These are phyloP conservation scores for Butorides virescens DNA, from an alignment of 2,113 vertebrate species.

Conservation along the genomic window DNA sequence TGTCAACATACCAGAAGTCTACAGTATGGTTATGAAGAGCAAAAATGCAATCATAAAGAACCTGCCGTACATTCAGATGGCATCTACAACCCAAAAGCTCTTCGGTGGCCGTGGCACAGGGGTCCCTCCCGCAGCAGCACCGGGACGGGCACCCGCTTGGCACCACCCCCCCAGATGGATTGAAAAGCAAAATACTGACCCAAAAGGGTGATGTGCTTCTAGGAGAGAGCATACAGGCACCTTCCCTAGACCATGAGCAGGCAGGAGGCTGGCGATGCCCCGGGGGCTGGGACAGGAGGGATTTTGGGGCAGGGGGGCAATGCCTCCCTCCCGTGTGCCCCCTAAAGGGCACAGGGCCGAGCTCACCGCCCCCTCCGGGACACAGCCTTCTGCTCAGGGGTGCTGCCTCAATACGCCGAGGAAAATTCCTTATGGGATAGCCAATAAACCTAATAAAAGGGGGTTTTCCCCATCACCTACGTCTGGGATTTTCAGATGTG, in stretches of 20 bases:
- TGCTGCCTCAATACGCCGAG: accelerated
- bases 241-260: background rate
- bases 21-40: constrained; percentile 14
- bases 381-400: background rate
- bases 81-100: background rate
- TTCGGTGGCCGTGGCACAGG: background rate
- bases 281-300: background rate
- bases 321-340: background rate
- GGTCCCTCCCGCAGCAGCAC: background rate
- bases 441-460: background rate
- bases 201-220: background rate
- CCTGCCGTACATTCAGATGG: background rate
- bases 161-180: background rate
- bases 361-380: accelerated
- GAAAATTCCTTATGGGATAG: background rate
- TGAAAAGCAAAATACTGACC: background rate
- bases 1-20: constrained; percentile 46
- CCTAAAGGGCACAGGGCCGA: background rate
- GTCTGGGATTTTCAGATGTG: background rate
- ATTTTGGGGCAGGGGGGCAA: background rate
- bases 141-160: background rate
- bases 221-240: background rate
- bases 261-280: background rate
- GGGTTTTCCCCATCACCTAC: background rate
- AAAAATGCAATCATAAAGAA: constrained; percentile 18